Evolutionary conservation across 2,888 invertebrate genomes (phyloP), one percentile per base, ranked within the genome.

Genomic region (Cryptus armator): DNA sequence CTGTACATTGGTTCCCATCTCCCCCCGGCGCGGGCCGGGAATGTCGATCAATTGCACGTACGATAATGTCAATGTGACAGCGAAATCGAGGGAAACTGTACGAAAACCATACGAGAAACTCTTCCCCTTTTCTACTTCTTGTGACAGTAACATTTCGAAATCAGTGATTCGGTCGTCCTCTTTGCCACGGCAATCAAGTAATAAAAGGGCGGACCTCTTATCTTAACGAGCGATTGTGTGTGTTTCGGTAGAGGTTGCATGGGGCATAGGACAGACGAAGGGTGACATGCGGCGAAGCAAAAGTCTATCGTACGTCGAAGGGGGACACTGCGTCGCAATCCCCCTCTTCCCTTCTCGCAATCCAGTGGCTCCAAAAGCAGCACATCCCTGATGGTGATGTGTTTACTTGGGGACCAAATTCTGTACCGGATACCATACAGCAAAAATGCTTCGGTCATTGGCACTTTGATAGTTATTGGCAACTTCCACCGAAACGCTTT

Each of bases 151-250:
- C 59, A 29, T 32, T 48, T 75, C 76, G 82, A 86, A 88, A 88
- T 87, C 84, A 87, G 74, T 56, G 86, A 78, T 80, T 72, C 72
- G 81, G 37, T 70, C 76, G 32, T 75, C 68, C 77, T 62, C 68
- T 74, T 56, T 72, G 59, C 78, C 72, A 77, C 75, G 86, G 85
- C 88, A 87, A 88, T 88, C 88, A 84, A 83, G 86, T 80, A 88
- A 88, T 88, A 87, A 88, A 88, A 86, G 85, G 86, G 83, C 83
- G 83, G 75, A 71, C 84, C 85, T 78, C 86, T 84, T 87, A 86
- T 88, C 89, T 88, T 88, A 89, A 89, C 88, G 88, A 89, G 88
- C 87, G 87, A 89, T 89, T 88, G 89, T 88, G 86, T 85, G 83
- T 70, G 72, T 84, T 81, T 86, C 76, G 81, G 84, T 79, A 79